Base-by-base conservation (phyloP, 1,140 invertebrate genomes). In the Zaprionus lachaisei region DNA sequence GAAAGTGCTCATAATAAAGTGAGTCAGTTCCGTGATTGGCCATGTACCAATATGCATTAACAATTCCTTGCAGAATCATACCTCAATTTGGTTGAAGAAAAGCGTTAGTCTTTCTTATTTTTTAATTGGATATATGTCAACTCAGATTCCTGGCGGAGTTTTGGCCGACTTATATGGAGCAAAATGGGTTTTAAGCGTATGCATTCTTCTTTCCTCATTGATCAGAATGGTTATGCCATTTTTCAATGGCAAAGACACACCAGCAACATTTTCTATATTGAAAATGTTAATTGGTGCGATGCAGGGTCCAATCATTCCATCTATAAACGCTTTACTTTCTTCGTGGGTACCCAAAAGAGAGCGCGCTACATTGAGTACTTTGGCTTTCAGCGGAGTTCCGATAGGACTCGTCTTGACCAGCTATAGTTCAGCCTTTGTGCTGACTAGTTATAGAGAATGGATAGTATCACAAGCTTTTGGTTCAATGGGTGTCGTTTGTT, bases 391-490 rank as follows among this genome's bases (percentile, higher is more conserved):
- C 17, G 96, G 96, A 3, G 94, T 95, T 0, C 95, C 94, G 51
- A 93, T 95, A 0, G 95, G 95, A 54, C 96, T 96, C 12, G 96
- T 97, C 2, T 93, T 96, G 1, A 95, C 96, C 1, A 95, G 96
- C 7, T 94, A 95, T 0, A 47, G 96, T 0, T 95, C 95, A 6
- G 96, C 96, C 1, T 79, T 95, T 2, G 94, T 97, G 38, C 93
- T 96, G 7, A 93, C 95, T 62, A 93, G 93, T 0, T 93, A 94
- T 4, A 2, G 3, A 34, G 94, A 95, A 12, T 97, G 96, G 97
- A 93, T 95, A 1, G 94, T 94, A 0, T 95, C 96, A 0, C 97
- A 97, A 82, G 93, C 97, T 0, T 98, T 97, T 91, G 97, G 97
- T 65, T 89, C 93, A 37, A 67, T 95, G 1, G 95, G 95, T 2